Conservation (phyloP, 2,888 invertebrate species). For the Spisula solida region DNA sequence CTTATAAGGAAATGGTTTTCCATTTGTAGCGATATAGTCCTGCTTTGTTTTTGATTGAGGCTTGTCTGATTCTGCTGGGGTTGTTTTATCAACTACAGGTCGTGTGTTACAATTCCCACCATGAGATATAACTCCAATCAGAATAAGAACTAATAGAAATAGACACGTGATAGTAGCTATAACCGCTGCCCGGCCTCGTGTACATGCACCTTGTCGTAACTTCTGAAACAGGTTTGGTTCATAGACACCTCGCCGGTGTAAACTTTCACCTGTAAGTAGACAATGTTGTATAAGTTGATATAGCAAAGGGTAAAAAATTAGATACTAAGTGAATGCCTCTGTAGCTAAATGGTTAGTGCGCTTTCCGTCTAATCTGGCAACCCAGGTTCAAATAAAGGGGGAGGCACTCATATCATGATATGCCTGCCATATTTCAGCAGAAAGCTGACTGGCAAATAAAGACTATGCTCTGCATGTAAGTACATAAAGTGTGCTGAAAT, state of each 20-base stretch:
- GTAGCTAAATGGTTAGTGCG: too few relatives aligned
- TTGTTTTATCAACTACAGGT: not conserved
- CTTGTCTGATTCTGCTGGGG: not conserved
- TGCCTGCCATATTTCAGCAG: too few relatives aligned
- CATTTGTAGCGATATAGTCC: constrained; percentile 79
- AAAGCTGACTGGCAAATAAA: too few relatives aligned
- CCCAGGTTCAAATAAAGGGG: too few relatives aligned
- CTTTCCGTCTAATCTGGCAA: too few relatives aligned
- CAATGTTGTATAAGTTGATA: not conserved
- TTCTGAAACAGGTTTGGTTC: constrained; percentile 91
- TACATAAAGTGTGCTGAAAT: too few relatives aligned
- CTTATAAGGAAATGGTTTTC: constrained; percentile 85
- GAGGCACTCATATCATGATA: too few relatives aligned
- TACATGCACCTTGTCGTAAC: constrained; percentile 83
- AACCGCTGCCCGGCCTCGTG: constrained; percentile 91
- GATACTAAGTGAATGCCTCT: too few relatives aligned
- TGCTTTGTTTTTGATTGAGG: not conserved
- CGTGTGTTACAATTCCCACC: constrained; percentile 18
- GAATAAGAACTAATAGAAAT: constrained; percentile 90
- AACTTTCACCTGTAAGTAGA: constrained; percentile 89
- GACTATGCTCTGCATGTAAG: too few relatives aligned
- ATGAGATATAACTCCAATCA: constrained; percentile 95
- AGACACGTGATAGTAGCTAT: constrained; percentile 89
- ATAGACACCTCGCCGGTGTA: constrained; percentile 91
- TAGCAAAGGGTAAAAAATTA: too few relatives aligned